Base-by-base conservation (phyloP, 2,888 invertebrate genomes). In the Neoscelio sp. region DNA sequence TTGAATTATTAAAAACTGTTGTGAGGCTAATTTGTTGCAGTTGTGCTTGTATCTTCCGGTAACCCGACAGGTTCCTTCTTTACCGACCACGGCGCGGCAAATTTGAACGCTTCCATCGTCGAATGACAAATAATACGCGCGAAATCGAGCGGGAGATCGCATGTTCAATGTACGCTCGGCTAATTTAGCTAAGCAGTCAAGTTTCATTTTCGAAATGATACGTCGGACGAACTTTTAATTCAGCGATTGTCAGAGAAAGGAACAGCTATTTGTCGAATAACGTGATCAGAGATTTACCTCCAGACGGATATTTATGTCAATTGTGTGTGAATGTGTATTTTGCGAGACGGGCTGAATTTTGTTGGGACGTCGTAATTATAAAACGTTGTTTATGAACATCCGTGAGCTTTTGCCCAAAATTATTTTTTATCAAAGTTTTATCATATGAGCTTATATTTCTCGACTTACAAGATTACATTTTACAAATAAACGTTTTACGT, bases 211-310 rank as follows among this genome's bases (percentile, higher is more conserved):
- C 33, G 46, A 71, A 70, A 40, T 67, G 33, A 67, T 67, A 33
- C 18, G 18, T 68, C 62, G 78, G 73, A 78, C 78, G 62, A 78
- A 68, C 33, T 73, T 42, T 64, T 65, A 44, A 68, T 56, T 76
- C 56, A 70, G 78, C 78, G 78, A 73, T 74, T 81, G 73, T 67
- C 75, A 65, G 65, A 68, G 42, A 74, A 81, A 74, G 65, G 74
- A 79, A 79, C 65, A 70, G 75, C 75, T 79, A 79, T 68, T 42
- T 65, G 73, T 68, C 67, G 40, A 77, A 70, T 35, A 64, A 52
- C 28, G 33, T 64, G 64, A 62, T 50, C 56, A 54, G 67, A 75
- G 40, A 58, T 50, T 62, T 50, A 35, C 5, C 48, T 65, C 46
- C 60, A 78, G 65, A 77, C 76, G 80, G 78, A 73, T 75, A 71